Evolutionary conservation across 1,140 invertebrate genomes (phyloP).

Genomic region (Meloidogyne exigua): DNA sequence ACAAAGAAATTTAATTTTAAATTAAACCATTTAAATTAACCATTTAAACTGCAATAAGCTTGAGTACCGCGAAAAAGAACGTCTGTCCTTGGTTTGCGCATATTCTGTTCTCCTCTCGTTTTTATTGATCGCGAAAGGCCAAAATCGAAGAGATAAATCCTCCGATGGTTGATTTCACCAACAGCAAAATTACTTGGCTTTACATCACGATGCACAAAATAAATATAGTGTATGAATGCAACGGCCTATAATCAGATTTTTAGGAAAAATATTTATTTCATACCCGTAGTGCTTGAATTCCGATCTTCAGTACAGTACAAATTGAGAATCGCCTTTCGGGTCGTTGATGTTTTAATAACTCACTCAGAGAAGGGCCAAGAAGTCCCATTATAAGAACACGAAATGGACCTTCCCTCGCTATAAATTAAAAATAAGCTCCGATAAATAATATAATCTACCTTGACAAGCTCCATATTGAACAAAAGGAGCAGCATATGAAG

Average conservation of each 20-base stretch:
- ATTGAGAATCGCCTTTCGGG: not conserved
- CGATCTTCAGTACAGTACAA: not conserved
- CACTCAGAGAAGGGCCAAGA: not conserved
- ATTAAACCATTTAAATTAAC: too few relatives aligned
- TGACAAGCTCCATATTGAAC: not conserved
- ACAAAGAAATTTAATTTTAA: not conserved
- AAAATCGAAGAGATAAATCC: not conserved
- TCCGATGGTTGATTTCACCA: not conserved
- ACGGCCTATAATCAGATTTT: not conserved
- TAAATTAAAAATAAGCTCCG: not conserved
- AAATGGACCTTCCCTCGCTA: not conserved
- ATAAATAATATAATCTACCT: not conserved
- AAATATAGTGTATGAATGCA: not conserved
- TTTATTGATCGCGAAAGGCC: not conserved
- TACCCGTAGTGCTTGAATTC: not conserved
- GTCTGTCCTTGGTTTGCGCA: not conserved
- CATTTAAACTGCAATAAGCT: not conserved
- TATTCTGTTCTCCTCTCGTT: not conserved
- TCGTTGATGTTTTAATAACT: not conserved
- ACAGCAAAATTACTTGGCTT: not conserved
- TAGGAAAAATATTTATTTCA: not conserved
- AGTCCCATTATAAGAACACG: conserved; percentile 4
- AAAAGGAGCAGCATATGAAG: not conserved
- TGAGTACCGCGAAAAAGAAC: not conserved
- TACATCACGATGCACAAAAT: not conserved